Conservation (phyloP, 1,140 invertebrate species). For the Drosophila leontia region DNA sequence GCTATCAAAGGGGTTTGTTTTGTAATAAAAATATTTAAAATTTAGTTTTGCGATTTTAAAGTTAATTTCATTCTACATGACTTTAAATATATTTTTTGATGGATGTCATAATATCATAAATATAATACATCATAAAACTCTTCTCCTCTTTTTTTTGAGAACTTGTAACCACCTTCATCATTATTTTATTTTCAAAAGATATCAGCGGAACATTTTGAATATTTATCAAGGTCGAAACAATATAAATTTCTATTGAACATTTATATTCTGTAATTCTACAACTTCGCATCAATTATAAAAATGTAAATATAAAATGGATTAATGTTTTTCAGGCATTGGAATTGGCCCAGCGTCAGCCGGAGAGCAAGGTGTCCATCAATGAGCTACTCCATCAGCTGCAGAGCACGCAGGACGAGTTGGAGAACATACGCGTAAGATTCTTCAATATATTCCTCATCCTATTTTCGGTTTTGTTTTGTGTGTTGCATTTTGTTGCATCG, state of each 20-base stretch:
- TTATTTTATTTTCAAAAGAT: too few relatives aligned
- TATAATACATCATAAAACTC: too few relatives aligned
- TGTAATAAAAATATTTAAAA: background rate
- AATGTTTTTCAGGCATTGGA: constrained; percentile 86
- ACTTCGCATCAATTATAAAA: background rate
- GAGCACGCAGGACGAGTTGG: constrained; percentile 92
- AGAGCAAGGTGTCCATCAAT: constrained; percentile 89
- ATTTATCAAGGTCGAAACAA: background rate
- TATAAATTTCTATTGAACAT: background rate
- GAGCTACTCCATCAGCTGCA: constrained; percentile 92
- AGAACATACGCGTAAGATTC: constrained; percentile 92
- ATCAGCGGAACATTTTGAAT: background rate
- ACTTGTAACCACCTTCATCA: too few relatives aligned
- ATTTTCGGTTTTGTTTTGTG: constrained; percentile 84
- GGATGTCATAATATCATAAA: too few relatives aligned
- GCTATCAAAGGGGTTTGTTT: background rate
- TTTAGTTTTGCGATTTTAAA: background rate
- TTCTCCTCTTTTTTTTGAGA: too few relatives aligned
- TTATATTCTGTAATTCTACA: background rate
- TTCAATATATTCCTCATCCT: constrained; percentile 84
- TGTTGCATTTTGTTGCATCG: constrained; percentile 85
- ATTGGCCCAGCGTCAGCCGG: constrained; percentile 86
- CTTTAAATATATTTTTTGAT: too few relatives aligned
- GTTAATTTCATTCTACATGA: too few relatives aligned
- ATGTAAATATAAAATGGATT: background rate